Conservation (phyloP, 2,888 invertebrate genomes). For the Tetragnatha montana region DNA sequence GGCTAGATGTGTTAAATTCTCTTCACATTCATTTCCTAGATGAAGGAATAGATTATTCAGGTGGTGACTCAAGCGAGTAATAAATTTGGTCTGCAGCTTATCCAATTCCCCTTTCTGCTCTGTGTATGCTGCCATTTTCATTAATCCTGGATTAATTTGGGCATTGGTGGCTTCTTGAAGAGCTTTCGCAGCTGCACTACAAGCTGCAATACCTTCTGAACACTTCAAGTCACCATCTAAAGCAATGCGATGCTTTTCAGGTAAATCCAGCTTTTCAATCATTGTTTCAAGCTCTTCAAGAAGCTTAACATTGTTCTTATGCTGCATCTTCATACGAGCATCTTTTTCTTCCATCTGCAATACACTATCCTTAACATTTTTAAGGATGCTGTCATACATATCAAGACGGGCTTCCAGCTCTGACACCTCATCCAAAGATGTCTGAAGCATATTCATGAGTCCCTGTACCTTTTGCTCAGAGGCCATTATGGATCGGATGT, state of each 20-base stretch:
- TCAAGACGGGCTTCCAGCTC: slow-evolving; percentile 85
- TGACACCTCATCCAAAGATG: slow-evolving; percentile 85
- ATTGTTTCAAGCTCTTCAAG: slow-evolving; percentile 86
- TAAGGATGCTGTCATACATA: slow-evolving; percentile 84
- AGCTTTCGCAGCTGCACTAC: slow-evolving; percentile 83
- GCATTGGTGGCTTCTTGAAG: slow-evolving; percentile 84
- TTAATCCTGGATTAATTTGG: slow-evolving; percentile 76
- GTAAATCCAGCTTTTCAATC: slow-evolving; percentile 84
- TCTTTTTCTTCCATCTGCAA: slow-evolving; percentile 94
- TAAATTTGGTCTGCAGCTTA: slow-evolving; percentile 86
- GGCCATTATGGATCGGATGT: slow-evolving; percentile 93
- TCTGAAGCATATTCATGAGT: slow-evolving; percentile 84
- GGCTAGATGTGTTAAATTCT: slow-evolving; percentile 78
- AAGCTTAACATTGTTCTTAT: slow-evolving; percentile 88
- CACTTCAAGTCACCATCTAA: slow-evolving; percentile 85
- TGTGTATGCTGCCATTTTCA: slow-evolving; percentile 83
- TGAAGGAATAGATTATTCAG: slow-evolving; percentile 96
- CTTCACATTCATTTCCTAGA: slow-evolving; percentile 86
- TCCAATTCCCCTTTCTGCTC: slow-evolving; percentile 88
- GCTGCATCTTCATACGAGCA: slow-evolving; percentile 88
- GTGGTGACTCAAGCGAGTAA: slow-evolving; percentile 89
- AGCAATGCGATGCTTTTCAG: slow-evolving; percentile 82
- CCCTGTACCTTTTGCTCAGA: slow-evolving; percentile 87
- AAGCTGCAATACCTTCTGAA: slow-evolving; percentile 76
- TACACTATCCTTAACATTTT: slow-evolving; percentile 89